phyloP scores from a whole-genome alignment of 2,888 invertebrate genomes.

The Therioaphis trifolii region DNA sequence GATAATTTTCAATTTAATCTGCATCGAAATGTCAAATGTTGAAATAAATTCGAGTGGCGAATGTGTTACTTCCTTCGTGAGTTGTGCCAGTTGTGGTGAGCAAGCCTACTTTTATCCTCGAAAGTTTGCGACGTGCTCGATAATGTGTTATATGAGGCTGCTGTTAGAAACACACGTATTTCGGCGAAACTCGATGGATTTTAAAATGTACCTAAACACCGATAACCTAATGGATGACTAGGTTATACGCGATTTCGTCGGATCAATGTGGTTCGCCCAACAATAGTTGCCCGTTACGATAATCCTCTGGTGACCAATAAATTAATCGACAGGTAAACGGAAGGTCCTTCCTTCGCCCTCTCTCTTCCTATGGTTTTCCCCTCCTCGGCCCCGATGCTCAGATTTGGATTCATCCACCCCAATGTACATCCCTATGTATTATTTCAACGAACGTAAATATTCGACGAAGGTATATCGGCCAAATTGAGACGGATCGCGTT shows the following conservation, averaged over 20 bases:
- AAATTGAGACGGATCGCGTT: slow-evolving; percentile 63
- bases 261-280: slow-evolving; percentile 3
- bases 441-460: slow-evolving; percentile 53
- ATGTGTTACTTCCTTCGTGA: too few species aligned
- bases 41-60: too few species aligned
- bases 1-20: too few species aligned
- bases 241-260: slow-evolving; percentile 17
- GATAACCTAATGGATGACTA: background rate
- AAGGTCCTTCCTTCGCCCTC: background rate
- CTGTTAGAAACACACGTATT: background rate
- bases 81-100: too few species aligned
- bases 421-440: background rate
- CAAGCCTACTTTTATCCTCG: background rate
- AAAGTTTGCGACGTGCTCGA: background rate
- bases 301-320: slow-evolving; percentile 52
- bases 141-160: background rate
- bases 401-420: background rate
- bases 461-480: slow-evolving; percentile 39
- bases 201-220: slow-evolving; percentile 22
- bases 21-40: too few species aligned
- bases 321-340: slow-evolving; percentile 52
- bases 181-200: slow-evolving; percentile 1
- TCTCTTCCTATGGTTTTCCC: background rate
- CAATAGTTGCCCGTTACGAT: slow-evolving; percentile 4
- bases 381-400: background rate